Evolutionary conservation across 2,797 vertebrate species (phyloP).

Genomic region (Microctenopoma stevenorrisi): DNA sequence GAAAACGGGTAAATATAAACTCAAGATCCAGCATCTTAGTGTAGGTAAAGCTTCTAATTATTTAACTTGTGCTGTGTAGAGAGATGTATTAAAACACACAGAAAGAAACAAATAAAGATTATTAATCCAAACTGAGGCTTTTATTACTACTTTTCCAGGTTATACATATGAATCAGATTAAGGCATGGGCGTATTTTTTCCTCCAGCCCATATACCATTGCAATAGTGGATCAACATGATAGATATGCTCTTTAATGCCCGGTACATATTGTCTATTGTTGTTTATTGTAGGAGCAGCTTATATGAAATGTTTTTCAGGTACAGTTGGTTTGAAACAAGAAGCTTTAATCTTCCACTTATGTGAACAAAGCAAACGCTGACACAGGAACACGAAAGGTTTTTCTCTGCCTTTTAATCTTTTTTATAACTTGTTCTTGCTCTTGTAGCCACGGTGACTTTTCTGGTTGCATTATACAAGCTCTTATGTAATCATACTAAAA

Average conservation of each 20-base stretch:
- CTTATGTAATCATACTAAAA: constrained; percentile 19
- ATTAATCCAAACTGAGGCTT: too few relatives aligned
- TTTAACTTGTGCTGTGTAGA: neutral
- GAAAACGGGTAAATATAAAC: constrained; percentile 89
- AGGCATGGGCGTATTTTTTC: constrained; percentile 2
- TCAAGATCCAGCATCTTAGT: neutral
- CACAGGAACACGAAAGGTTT: neutral
- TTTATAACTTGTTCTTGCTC: too few relatives aligned
- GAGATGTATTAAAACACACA: neutral
- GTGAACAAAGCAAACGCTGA: too few relatives aligned
- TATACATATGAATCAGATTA: neutral
- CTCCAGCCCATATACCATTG: neutral
- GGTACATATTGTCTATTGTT: constrained; percentile 14
- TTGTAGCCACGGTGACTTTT: neutral
- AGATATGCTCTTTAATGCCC: constrained; percentile 24
- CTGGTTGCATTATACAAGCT: neutral
- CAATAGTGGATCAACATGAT: constrained; percentile 48
- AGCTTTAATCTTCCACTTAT: neutral
- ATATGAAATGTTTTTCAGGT: constrained; percentile 11
- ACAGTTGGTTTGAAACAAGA: neutral
- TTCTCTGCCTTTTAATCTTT: neutral
- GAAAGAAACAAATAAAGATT: too few relatives aligned
- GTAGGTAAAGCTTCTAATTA: too few relatives aligned
- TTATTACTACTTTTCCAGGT: too few relatives aligned
- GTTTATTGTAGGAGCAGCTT: constrained; percentile 11